phyloP scores from a whole-genome alignment of 1,140 invertebrate species.

The Drosophila ambigua region DNA sequence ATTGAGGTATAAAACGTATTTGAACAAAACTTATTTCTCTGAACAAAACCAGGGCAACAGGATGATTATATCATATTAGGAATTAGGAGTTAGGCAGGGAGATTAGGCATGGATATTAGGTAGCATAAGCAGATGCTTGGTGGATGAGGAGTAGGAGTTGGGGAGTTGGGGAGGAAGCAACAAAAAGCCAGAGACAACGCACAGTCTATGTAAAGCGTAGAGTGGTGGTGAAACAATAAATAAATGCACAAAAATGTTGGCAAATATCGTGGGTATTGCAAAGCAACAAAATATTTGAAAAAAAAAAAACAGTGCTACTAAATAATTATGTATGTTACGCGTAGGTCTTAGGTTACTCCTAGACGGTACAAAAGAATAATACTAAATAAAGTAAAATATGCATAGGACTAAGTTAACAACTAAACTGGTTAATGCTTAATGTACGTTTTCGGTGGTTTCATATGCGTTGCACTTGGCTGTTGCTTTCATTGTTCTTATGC shows the following conservation, averaged over 20 bases:
- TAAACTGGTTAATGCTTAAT: constrained; percentile 51
- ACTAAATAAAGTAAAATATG: constrained; percentile 36
- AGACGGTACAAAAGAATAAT: constrained; percentile 15
- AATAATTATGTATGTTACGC: constrained; percentile 17
- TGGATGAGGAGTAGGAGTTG: background rate
- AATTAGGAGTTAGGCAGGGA: constrained; percentile 12
- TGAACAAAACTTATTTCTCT: constrained; percentile 47
- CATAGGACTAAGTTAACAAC: constrained; percentile 34
- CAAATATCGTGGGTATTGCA: background rate
- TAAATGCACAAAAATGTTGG: constrained; percentile 71
- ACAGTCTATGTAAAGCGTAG: constrained; percentile 8
- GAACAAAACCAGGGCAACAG: constrained; percentile 36
- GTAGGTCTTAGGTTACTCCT: constrained; percentile 17
- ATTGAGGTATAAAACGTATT: constrained; percentile 65
- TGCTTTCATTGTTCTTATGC: constrained; percentile 29
- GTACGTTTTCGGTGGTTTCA: constrained; percentile 5
- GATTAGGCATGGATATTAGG: constrained; percentile 3
- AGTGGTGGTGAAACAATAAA: constrained; percentile 42
- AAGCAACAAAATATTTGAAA: constrained; percentile 4
- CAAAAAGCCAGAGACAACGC: constrained; percentile 33
- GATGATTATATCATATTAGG: constrained; percentile 26
- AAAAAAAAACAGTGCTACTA: constrained; percentile 25
- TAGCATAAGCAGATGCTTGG: constrained; percentile 14
- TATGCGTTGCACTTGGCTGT: constrained; percentile 23
- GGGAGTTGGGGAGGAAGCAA: constrained; percentile 11